phyloP scores from a whole-genome alignment of 2,888 invertebrate genomes.

The Fragum whitleyi region DNA sequence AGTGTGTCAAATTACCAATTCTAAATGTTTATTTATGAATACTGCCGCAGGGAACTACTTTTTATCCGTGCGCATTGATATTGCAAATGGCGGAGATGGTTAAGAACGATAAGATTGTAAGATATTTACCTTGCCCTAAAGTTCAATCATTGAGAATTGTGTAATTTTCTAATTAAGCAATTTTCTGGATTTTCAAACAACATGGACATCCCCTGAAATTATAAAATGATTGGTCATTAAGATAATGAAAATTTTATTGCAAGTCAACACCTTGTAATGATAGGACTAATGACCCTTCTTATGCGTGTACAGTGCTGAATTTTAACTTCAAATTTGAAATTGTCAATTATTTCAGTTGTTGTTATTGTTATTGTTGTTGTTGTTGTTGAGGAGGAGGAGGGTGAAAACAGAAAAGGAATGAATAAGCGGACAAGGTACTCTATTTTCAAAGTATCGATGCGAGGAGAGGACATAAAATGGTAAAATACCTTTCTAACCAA shows the following conservation, averaged over 20 bases:
- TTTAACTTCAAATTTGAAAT: no score
- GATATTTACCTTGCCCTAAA: constrained; percentile 16
- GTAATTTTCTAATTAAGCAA: constrained; percentile 19
- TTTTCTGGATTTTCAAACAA: constrained; percentile 8
- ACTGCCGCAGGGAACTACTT: constrained; percentile 10
- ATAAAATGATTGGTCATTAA: neutral
- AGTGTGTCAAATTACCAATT: constrained; percentile 8
- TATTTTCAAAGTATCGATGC: no score
- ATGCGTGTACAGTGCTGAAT: no score
- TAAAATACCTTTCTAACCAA: no score
- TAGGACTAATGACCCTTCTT: neutral
- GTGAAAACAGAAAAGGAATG: no score
- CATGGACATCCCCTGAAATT: neutral
- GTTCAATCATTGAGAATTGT: neutral
- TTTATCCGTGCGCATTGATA: constrained; percentile 14
- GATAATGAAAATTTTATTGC: neutral
- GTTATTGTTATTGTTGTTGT: no score
- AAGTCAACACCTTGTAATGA: neutral
- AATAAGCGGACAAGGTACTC: no score
- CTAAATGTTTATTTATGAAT: constrained; percentile 22
- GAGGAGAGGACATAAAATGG: no score
- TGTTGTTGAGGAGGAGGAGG: no score
- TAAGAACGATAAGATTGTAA: constrained; percentile 13
- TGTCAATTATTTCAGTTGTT: no score
- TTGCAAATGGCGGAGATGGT: constrained; percentile 24